These are phyloP conservation scores for Limnodromus scolopaceus DNA, from an alignment of 2,797 vertebrate species.

Conservation along the genomic window DNA sequence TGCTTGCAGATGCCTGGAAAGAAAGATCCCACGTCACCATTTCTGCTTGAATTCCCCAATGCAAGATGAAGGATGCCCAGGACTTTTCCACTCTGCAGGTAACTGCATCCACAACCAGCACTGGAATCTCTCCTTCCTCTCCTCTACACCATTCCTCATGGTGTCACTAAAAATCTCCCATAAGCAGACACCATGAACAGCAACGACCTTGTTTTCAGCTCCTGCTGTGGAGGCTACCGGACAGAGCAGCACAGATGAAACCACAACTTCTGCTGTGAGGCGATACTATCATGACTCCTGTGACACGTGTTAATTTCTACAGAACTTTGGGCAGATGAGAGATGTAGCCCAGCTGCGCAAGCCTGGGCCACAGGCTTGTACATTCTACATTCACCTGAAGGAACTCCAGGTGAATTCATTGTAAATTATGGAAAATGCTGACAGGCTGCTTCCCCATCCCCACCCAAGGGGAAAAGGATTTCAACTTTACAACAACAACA, in stretches of 20 bases:
- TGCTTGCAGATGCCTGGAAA: not conserved
- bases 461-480: slow-evolving; percentile 20
- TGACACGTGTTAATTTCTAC: not conserved
- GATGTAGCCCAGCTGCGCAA: not conserved
- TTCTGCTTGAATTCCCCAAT: not conserved
- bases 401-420: slow-evolving; percentile 5
- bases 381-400: not conserved
- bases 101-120: not conserved
- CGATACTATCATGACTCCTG: fast-evolving
- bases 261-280: not conserved
- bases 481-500: not conserved
- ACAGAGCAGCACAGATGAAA: not conserved
- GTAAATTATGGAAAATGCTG: not conserved
- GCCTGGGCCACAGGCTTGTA: not conserved
- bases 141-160: not conserved
- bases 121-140: not conserved
- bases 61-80: not conserved
- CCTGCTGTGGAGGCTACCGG: not conserved
- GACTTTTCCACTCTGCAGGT: not conserved
- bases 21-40: not conserved
- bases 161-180: not conserved
- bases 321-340: not conserved
- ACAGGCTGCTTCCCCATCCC: slow-evolving; percentile 9
- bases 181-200: not conserved
- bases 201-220: not conserved